Percentiles rank a stretch among this genome's conserved stretches.
Evolutionary conservation across 1,140 invertebrate genomes (phyloP).

Genomic region (Grapholita molesta): DNA sequence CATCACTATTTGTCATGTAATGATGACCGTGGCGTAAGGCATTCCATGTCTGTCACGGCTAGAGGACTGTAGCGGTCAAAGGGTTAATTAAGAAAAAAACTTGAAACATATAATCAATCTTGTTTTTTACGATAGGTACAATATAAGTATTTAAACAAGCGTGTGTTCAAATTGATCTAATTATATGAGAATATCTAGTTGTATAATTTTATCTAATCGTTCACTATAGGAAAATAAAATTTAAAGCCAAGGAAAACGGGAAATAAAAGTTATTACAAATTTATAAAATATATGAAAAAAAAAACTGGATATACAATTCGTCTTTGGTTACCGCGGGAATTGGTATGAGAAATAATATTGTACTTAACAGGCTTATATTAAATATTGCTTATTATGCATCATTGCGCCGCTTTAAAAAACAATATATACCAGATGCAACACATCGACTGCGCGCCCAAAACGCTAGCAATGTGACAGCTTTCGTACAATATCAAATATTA

Average conservation of each 20-base stretch:
- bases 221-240: neutral
- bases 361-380: slow-evolving; percentile 11
- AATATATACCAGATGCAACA: neutral
- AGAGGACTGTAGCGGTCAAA: too few relatives aligned
- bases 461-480: neutral
- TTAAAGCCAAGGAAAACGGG: neutral
- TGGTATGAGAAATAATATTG: slow-evolving; percentile 1
- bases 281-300: slow-evolving; percentile 18
- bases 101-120: too few relatives aligned
- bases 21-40: too few relatives aligned
- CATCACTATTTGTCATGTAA: too few relatives aligned
- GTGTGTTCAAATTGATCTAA: neutral
- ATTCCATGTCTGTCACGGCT: too few relatives aligned
- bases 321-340: slow-evolving; percentile 15
- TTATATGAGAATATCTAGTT: neutral
- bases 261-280: neutral
- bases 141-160: neutral
- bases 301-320: neutral
- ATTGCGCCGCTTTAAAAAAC: neutral
- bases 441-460: too few relatives aligned
- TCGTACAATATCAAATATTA: neutral
- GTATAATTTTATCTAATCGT: neutral
- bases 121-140: too few relatives aligned
- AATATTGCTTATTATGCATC: slow-evolving; percentile 2
- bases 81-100: too few relatives aligned